phyloP scores from a whole-genome alignment of 2,113 vertebrate genomes.

The Pongo abelii region DNA sequence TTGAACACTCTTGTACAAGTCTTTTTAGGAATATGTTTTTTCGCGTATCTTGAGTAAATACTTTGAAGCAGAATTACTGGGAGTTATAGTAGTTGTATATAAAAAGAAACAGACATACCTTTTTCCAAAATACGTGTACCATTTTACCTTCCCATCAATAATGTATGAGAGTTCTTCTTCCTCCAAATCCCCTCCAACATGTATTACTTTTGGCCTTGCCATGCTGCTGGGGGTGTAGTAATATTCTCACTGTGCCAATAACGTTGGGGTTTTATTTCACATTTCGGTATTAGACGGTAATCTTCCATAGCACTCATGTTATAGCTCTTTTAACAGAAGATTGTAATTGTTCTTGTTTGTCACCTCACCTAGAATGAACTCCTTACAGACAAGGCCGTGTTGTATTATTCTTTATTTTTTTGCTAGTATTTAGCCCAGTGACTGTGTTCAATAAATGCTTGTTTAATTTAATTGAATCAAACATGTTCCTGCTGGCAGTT shows the following conservation, averaged over 20 bases:
- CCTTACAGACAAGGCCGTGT: background rate
- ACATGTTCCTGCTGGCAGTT: background rate
- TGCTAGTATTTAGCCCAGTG: background rate
- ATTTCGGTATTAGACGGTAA: background rate
- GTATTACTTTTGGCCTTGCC: background rate
- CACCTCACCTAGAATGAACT: background rate
- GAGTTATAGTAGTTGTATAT: background rate
- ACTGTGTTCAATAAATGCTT: constrained; percentile 36
- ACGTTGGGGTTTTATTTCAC: background rate
- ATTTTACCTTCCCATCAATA: background rate
- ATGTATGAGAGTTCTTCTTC: background rate
- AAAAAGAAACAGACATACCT: background rate
- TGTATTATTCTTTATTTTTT: constrained; percentile 23
- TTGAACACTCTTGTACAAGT: background rate
- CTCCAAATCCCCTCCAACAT: background rate
- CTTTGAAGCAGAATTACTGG: background rate
- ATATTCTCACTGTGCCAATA: background rate
- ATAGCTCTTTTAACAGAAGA: background rate
- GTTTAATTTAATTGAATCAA: constrained; percentile 55
- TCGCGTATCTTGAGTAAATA: background rate
- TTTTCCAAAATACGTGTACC: background rate
- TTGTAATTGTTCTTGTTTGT: background rate
- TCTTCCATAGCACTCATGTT: background rate
- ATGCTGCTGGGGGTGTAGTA: background rate
- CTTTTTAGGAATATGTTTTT: background rate